Evolutionary conservation across 1,140 invertebrate genomes (phyloP).

Genomic region (Cyphomyrmex costatus): DNA sequence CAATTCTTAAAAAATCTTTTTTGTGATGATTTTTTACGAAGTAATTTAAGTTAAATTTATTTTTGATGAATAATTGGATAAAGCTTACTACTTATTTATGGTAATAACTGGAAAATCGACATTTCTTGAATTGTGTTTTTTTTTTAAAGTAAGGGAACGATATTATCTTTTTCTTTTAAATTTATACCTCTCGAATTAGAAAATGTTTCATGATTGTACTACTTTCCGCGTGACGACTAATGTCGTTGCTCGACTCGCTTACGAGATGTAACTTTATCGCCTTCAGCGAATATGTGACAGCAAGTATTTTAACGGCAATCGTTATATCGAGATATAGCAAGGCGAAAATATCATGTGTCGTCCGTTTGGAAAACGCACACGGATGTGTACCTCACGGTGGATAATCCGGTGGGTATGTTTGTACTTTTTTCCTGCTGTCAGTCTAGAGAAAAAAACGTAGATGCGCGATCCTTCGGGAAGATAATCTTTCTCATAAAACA

Average conservation of each 20-base stretch:
- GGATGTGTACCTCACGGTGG: conserved; percentile 21
- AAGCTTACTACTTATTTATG: too few species aligned
- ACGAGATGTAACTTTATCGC: conserved; percentile 43
- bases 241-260: not conserved
- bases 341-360: conserved; percentile 34
- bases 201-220: not conserved
- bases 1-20: too few species aligned
- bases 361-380: conserved; percentile 29
- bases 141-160: too few species aligned
- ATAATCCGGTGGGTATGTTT: conserved; percentile 43
- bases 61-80: too few species aligned
- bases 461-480: not conserved
- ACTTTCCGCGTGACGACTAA: conserved; percentile 1
- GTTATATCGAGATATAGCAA: conserved; percentile 32
- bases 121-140: too few species aligned
- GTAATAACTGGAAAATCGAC: too few species aligned
- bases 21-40: too few species aligned
- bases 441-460: not conserved
- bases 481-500: conserved; percentile 61
- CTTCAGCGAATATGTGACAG: not conserved
- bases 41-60: too few species aligned
- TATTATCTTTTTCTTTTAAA: not conserved
- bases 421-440: not conserved
- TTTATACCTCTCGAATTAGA: not conserved
- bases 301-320: conserved; percentile 46